Evolutionary conservation across 2,888 invertebrate species (phyloP), one percentile per base, ranked within the genome.

Genomic region (Crepidodera aurea): DNA sequence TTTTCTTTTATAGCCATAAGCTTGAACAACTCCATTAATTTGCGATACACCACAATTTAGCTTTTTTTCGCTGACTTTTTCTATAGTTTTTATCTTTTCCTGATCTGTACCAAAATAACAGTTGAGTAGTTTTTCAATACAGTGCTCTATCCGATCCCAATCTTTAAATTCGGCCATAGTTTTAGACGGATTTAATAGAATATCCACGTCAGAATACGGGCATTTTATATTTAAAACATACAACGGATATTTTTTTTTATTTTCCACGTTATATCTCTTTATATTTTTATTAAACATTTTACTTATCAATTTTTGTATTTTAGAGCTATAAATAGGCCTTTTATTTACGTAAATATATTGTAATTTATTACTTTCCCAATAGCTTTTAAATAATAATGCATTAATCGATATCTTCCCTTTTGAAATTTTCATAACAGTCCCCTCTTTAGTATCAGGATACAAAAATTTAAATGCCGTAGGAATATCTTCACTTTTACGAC

Each of bases 321-420:
- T 84, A 29, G 83, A 82, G 62, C 83, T 84, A 48, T 79, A 69
- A 1, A 90, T 76, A 39, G 83, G 82, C 67, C 86, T 82, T 68
- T 85, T 85, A 79, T 91, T 91, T 3, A 91, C 81, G 78, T 85
- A 91, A 46, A 91, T 79, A 79, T 86, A 88, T 71, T 90, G 88
- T 16, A 84, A 76, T 55, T 79, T 78, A 65, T 83, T 84, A 40
- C 80, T 82, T 39, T 71, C 67, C 57, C 80, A 77, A 8, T 79
- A 72, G 40, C 83, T 81, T 67, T 82, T 86, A 39, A 85, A 83
- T 58, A 91, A 82, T 67, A 84, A 84, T 0, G 87, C 89, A 65
- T 81, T 82, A 7, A 89, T 80, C 71, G 81, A 82, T 68, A 87
- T 85, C 51, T 82, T 78, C 34, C 73, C 76, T 68, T 81, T 80